These are phyloP conservation scores for Philaethria dido DNA, from an alignment of 2,888 invertebrate species.

Conservation along the genomic window DNA sequence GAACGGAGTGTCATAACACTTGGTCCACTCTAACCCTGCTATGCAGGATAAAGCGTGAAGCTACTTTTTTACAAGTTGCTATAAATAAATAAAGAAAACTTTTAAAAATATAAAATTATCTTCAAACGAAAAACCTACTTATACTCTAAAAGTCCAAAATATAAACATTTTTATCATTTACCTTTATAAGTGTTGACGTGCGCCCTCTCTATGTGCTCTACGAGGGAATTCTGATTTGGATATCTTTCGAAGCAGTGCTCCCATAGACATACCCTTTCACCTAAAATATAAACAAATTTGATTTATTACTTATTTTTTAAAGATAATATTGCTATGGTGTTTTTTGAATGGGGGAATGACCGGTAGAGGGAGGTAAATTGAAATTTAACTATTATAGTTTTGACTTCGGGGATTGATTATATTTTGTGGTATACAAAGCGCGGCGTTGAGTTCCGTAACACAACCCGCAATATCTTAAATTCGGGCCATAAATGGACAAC, in stretches of 20 bases:
- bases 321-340: constrained; percentile 15
- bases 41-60: no score
- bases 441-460: neutral
- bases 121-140: no score
- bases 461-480: no score
- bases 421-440: no score
- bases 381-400: neutral
- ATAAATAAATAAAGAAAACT: no score
- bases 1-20: no score
- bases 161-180: constrained; percentile 48
- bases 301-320: constrained; percentile 36
- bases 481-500: no score
- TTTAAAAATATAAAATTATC: no score
- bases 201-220: constrained; percentile 92
- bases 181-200: constrained; percentile 94
- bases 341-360: constrained; percentile 2
- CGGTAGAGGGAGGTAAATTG: neutral
- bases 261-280: constrained; percentile 90
- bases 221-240: constrained; percentile 90
- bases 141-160: constrained; percentile 11
- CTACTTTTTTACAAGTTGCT: no score
- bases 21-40: no score
- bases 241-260: constrained; percentile 92
- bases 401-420: no score
- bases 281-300: constrained; percentile 57